Evolutionary conservation across 2,888 invertebrate species (phyloP), one percentile per base, ranked within the genome.

Genomic region (Pristionchus entomophagus): DNA sequence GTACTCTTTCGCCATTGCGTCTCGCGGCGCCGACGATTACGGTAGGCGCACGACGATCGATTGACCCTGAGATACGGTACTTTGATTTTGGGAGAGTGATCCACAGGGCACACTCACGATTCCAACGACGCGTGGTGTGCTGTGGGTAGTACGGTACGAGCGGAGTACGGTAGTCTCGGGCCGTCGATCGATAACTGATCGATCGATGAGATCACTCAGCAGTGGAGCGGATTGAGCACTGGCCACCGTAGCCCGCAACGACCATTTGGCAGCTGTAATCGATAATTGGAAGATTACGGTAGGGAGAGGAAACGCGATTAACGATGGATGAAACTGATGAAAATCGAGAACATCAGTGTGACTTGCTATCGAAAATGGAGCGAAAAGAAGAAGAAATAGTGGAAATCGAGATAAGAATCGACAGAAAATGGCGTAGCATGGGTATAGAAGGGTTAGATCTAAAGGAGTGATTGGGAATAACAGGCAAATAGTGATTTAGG

Each of bases 1-100:
- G 95, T 97, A 98, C 94, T 96, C 97, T 95, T 99, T 99, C 94
- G 99, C 99, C 97, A 98, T 98, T 17, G 26, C 49, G 62, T 12
- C 32, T 62, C 62, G 41, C 19, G 10, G 22, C 49, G 41, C 26
- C 41, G 32, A 26, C 80, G 32, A 41, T 8, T 82, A 82, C 82
- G 38, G 59, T 82, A 38, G 17, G 26, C 10, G 77, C 12, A n/a
- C 38, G 41, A 56, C 22, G 8, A 56, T 56, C 14, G 62, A 62
- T 14, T 1, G 62, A 62, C n/a, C n/a, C n/a, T 29, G 29, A 62
- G 10, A 29, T 62, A 8, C 32, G 4, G 32, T 32, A 59, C 8
- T 59, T 59, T 22, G 19, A 59, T 26, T 59, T 10, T 59, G 8
- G 8, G 45, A 62, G 32, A 32, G 2, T 56, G 56, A 62, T 62